Evolutionary conservation across 2,113 vertebrate species (phyloP).

Genomic region (Thalassoma bifasciatum): DNA sequence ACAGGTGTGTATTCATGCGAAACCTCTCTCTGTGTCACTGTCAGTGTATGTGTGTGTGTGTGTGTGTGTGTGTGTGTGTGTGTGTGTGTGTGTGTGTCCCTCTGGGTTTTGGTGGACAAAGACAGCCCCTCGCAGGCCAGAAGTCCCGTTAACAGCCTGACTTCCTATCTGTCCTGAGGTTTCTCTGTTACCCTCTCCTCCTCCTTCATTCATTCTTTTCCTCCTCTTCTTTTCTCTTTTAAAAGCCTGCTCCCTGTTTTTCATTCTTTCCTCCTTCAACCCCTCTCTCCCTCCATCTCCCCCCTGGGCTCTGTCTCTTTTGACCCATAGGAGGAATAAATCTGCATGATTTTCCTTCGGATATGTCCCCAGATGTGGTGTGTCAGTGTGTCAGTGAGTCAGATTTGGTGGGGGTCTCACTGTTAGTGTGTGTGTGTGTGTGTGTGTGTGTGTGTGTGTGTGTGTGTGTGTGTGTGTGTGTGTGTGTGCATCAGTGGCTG

Average conservation of each 20-base stretch:
- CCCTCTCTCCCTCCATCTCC: not conserved
- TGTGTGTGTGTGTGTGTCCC: conserved; percentile 27
- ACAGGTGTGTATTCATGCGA: too few species aligned
- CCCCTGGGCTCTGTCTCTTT: conserved; percentile 41
- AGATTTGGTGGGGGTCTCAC: conserved; percentile 43
- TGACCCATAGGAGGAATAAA: conserved; percentile 76
- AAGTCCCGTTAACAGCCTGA: conserved; percentile 54
- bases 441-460: not conserved
- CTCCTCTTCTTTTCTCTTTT: conserved; percentile 23
- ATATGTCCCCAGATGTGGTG: conserved; percentile 71
- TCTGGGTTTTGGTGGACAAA: conserved; percentile 56
- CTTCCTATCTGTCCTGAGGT: conserved; percentile 31
- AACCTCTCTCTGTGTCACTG: conserved; percentile 40
- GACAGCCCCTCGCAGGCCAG: conserved; percentile 58
- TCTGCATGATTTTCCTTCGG: conserved; percentile 71
- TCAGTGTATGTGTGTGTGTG: conserved; percentile 24
- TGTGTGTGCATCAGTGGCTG: conserved; percentile 12
- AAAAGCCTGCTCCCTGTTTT: conserved; percentile 13
- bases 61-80: conserved; percentile 18
- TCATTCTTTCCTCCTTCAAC: conserved; percentile 26
- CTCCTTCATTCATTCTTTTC: conserved; percentile 39
- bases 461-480: not conserved
- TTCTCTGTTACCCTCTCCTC: conserved; percentile 17
- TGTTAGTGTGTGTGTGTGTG: conserved; percentile 23
- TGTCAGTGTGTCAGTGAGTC: conserved; percentile 71